Evolutionary conservation across 2,888 invertebrate species (phyloP).

Genomic region (Unio delphinus): DNA sequence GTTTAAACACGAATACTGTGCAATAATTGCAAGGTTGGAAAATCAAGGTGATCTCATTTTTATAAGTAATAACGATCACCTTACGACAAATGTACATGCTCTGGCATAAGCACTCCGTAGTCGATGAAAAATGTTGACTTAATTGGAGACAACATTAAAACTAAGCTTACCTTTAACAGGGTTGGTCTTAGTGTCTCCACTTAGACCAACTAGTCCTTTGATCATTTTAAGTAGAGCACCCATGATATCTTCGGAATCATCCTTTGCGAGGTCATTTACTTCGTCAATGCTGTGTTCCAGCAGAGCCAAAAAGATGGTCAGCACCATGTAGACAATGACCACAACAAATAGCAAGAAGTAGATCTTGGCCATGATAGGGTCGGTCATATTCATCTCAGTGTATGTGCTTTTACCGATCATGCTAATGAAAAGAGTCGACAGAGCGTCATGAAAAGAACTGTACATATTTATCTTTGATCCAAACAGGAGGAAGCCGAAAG

Average conservation of each 20-base stretch:
- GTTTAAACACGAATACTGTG: no score
- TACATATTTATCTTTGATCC: constrained; percentile 41
- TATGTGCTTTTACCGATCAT: constrained; percentile 55
- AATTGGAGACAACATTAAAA: no score
- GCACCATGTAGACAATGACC: constrained; percentile 50
- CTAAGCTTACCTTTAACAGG: no score
- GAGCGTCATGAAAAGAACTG: constrained; percentile 36
- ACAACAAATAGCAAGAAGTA: constrained; percentile 53
- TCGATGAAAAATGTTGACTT: no score
- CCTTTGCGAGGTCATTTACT: constrained; percentile 31
- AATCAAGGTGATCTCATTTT: no score
- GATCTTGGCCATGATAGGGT: constrained; percentile 44
- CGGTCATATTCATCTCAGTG: constrained; percentile 39
- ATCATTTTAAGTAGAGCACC: constrained; percentile 19
- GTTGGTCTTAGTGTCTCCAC: no score
- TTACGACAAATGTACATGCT: no score
- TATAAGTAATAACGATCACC: no score
- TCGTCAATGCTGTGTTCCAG: constrained; percentile 45
- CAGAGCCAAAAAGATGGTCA: constrained; percentile 56
- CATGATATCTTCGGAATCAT: constrained; percentile 43
- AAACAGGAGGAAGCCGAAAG: constrained; percentile 47
- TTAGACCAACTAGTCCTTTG: constrained; percentile 7
- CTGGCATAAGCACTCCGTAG: no score
- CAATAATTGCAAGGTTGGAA: no score
- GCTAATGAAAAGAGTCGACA: constrained; percentile 52